Evolutionary conservation across 2,113 vertebrate species (phyloP), one percentile per base, ranked within the genome.

Genomic region (Podarcis muralis): DNA sequence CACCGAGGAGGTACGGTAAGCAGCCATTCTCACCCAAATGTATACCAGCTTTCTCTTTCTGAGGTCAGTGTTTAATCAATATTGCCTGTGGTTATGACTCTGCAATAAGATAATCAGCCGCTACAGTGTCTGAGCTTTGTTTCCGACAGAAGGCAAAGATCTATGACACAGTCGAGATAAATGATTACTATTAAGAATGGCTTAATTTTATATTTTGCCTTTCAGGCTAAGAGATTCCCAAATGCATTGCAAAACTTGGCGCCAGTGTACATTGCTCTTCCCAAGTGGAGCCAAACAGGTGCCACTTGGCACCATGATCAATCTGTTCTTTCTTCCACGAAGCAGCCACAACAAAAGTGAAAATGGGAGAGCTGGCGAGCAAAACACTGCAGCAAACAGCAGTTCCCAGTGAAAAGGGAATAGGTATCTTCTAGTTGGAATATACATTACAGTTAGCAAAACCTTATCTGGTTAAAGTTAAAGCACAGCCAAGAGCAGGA

Each of bases 171-270:
- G 43, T 78, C 86, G 83, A 71, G 68, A 43, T 91, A 80, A 92
- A 92, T 93, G 79, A 91, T 62, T 90, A 75, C 75, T 71, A 81
- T 86, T 94, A 77, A 89, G 35, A 88, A 78, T 27, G 43, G 80
- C 59, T 86, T 77, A 43, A 77, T 32, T 62, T 90, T 90, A 77
- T 59, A 83, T 77, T 86, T 86, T 69, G 72, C 72, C 22, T 85
- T 91, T 83, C 37, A 88, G 69, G 57, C 35, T 25, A 43, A 35
- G 32, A 82, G 40, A 72, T 92, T 92, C 72, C 80, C 78, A 80
- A 48, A 13, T 35, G 6, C 80, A 89, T 89, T 85, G 32, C 68
- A 83, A 93, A 87, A 40, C 37, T 27, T 5, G 66, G 66, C 82
- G 78, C 48, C n/a, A 88, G 20, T 27, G 22, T 43, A 40, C 6